Conservation (phyloP, 2,797 vertebrate species). For the Spondyliosoma cantharus region DNA sequence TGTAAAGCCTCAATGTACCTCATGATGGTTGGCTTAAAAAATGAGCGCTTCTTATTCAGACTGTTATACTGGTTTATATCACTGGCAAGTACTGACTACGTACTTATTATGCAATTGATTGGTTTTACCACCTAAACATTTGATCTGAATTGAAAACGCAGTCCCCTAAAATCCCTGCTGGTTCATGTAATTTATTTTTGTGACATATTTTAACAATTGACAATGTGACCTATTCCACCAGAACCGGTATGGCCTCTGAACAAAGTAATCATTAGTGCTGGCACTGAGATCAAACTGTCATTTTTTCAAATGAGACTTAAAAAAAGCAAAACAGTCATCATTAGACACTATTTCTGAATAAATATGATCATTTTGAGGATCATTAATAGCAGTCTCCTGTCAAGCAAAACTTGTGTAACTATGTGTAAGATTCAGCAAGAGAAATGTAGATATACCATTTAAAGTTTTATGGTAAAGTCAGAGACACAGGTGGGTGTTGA, state of each 20-base stretch:
- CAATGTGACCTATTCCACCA: not conserved
- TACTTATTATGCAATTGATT: too few species aligned
- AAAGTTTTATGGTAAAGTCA: not conserved
- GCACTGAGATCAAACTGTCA: not conserved
- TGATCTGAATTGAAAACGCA: not conserved
- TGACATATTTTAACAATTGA: not conserved
- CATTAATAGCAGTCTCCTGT: not conserved
- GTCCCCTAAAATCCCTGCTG: not conserved
- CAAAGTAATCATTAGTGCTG: not conserved
- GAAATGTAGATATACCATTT: too few species aligned
- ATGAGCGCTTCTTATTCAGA: too few species aligned
- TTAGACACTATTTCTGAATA: too few species aligned
- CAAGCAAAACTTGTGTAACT: not conserved
- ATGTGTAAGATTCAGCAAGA: not conserved
- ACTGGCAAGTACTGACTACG: too few species aligned
- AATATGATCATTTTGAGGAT: not conserved
- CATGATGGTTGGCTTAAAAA: constrained; percentile 19
- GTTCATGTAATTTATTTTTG: too few species aligned
- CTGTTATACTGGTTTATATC: too few species aligned
- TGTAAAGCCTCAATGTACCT: constrained; percentile 41
- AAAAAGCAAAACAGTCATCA: too few species aligned
- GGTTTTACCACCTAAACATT: not conserved
- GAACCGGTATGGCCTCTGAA: not conserved
- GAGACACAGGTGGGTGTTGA: not conserved
- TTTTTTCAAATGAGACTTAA: not conserved